phyloP scores from a whole-genome alignment of 2,113 vertebrate genomes.

The Genyomyrus donnyi region DNA sequence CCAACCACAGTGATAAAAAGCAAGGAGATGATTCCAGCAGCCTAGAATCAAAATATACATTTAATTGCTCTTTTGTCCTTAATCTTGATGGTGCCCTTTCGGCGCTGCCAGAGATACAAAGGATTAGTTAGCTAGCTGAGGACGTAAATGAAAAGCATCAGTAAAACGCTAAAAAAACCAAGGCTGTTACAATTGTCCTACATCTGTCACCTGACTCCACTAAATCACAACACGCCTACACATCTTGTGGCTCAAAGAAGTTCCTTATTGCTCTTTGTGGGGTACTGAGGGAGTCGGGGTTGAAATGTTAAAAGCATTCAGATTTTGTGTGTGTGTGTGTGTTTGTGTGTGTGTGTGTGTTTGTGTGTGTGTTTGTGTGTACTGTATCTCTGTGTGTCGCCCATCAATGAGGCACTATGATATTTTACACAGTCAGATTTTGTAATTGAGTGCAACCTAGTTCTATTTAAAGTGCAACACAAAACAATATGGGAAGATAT shows the following conservation, averaged over 20 bases:
- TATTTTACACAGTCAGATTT: background rate
- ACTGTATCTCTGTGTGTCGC: background rate
- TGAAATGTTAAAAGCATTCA: background rate
- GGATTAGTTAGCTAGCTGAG: background rate
- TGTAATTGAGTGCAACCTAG: background rate
- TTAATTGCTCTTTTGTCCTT: conserved; percentile 22
- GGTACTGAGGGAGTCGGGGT: background rate
- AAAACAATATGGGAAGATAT: background rate
- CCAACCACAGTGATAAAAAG: conserved; percentile 51
- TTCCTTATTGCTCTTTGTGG: background rate
- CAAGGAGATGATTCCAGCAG: background rate
- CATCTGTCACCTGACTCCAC: background rate
- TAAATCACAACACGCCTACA: background rate
- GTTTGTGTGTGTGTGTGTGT: background rate
- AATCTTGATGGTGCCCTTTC: background rate
- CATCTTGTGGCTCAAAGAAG: background rate
- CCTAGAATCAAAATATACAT: conserved; percentile 20
- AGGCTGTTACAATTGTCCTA: background rate
- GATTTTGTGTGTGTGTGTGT: background rate
- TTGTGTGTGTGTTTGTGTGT: background rate
- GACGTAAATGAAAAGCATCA: background rate
- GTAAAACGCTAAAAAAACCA: background rate
- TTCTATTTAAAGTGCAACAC: background rate
- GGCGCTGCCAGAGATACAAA: background rate
- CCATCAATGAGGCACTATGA: background rate